These are phyloP conservation scores for Ambastaia sidthimunki DNA, from an alignment of 2,797 vertebrate species.

Conservation along the genomic window DNA sequence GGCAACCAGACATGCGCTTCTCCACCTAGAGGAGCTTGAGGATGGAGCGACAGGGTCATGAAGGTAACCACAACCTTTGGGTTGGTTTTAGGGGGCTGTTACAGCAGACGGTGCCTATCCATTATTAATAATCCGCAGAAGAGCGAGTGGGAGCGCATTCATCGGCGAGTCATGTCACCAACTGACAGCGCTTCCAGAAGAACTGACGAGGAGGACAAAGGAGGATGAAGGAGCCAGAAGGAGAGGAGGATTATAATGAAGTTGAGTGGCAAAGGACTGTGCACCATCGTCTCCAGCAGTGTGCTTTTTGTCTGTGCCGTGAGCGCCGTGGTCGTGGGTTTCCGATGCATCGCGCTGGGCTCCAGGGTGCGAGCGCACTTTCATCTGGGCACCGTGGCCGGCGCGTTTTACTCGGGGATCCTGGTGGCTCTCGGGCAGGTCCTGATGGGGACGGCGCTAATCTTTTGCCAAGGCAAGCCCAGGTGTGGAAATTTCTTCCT, in stretches of 20 bases:
- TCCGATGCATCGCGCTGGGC: slow-evolving; percentile 90
- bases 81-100: slow-evolving; percentile 63
- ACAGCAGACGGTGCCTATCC: slow-evolving; percentile 71
- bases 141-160: slow-evolving; percentile 73
- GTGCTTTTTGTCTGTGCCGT: slow-evolving; percentile 93
- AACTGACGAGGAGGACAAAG: slow-evolving; percentile 80
- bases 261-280: slow-evolving; percentile 95
- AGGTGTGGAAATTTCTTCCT: slow-evolving; percentile 91
- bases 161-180: slow-evolving; percentile 76
- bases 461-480: slow-evolving; percentile 86
- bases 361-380: slow-evolving; percentile 89
- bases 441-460: slow-evolving; percentile 85
- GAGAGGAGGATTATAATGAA: slow-evolving; percentile 91
- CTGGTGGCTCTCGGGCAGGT: slow-evolving; percentile 87
- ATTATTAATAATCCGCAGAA: slow-evolving; percentile 81
- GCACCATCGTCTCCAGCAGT: slow-evolving; percentile 91
- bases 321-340: slow-evolving; percentile 90
- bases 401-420: slow-evolving; percentile 93
- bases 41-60: slow-evolving; percentile 66
- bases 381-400: slow-evolving; percentile 87
- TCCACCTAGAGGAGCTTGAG: slow-evolving; percentile 61
- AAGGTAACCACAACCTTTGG: slow-evolving; percentile 63
- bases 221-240: slow-evolving; percentile 88
- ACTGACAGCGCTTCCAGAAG: slow-evolving; percentile 79
- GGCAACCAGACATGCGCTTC: slow-evolving; percentile 50